These are phyloP conservation scores for Cheilosia soror DNA, from an alignment of 2,888 invertebrate genomes.

Conservation along the genomic window DNA sequence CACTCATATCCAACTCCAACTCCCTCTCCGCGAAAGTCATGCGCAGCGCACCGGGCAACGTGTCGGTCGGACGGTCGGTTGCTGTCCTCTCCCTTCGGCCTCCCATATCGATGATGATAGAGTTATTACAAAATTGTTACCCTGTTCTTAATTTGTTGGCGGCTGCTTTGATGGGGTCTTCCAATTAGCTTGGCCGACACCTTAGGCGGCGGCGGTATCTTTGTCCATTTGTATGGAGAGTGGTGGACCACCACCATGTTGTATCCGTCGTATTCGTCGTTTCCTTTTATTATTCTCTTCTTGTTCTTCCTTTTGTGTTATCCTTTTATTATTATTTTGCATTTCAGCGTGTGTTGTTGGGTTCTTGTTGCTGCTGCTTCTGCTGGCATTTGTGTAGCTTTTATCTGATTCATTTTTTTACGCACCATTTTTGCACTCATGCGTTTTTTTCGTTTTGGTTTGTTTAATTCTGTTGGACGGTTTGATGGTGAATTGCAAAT, in stretches of 20 bases:
- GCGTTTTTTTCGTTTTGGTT: background rate
- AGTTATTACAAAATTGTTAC: conserved; percentile 83
- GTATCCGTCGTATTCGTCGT: conserved; percentile 41
- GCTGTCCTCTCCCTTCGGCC: conserved; percentile 78
- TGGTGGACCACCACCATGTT: conserved; percentile 75
- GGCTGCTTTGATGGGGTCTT: conserved; percentile 79
- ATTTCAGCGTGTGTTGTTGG: conserved; percentile 2
- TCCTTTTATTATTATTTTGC: conserved; percentile 28
- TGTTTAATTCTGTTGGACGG: conserved; percentile 33
- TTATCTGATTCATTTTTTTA: conserved; percentile 45
- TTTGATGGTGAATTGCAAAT: conserved; percentile 28
- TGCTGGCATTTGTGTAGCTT: conserved; percentile 16
- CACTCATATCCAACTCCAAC: conserved; percentile 24
- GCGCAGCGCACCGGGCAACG: conserved; percentile 14
- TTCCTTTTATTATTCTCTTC: conserved; percentile 9
- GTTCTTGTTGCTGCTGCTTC: conserved; percentile 3
- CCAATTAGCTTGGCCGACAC: conserved; percentile 80
- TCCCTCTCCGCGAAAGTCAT: conserved; percentile 35
- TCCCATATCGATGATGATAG: conserved; percentile 83
- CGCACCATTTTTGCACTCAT: conserved; percentile 15
- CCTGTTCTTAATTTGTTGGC: conserved; percentile 79
- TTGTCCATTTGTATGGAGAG: conserved; percentile 76
- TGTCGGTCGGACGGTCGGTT: conserved; percentile 8
- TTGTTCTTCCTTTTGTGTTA: conserved; percentile 27
- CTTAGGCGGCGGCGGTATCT: conserved; percentile 79